Percentiles rank a stretch among this genome's conserved stretches.
These are phyloP conservation scores for Yponomeuta evonymella DNA, from an alignment of 2,888 invertebrate genomes.

Conservation along the genomic window DNA sequence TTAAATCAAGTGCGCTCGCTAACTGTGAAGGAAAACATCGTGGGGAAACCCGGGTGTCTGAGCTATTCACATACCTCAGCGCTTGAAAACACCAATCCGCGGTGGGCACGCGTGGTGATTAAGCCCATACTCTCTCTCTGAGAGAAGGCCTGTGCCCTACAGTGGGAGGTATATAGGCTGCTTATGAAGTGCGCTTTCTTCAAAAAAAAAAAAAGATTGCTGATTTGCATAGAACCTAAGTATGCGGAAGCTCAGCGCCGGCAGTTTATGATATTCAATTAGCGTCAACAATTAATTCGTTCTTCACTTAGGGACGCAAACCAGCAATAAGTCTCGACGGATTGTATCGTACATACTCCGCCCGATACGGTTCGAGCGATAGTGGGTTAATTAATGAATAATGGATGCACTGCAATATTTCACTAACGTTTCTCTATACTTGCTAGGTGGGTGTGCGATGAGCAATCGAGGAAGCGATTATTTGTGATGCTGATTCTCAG, in stretches of 20 bases:
- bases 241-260: not conserved
- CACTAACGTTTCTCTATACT: conserved; percentile 42
- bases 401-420: conserved; percentile 59
- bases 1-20: not conserved
- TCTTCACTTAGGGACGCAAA: conserved; percentile 4
- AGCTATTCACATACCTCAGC: too few species aligned
- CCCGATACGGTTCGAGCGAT: conserved; percentile 25
- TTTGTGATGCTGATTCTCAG: conserved; percentile 33
- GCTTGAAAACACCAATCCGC: too few species aligned
- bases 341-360: conserved; percentile 1
- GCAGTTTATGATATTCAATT: conserved; percentile 1
- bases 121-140: too few species aligned
- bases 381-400: conserved; percentile 65
- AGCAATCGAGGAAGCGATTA: conserved; percentile 34
- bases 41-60: too few species aligned
- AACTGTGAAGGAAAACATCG: too few species aligned
- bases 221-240: not conserved
- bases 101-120: too few species aligned
- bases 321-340: conserved; percentile 9
- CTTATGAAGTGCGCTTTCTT: not conserved
- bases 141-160: too few species aligned
- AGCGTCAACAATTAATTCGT: conserved; percentile 4
- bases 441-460: conserved; percentile 30
- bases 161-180: too few species aligned
- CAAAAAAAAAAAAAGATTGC: not conserved